phyloP scores from a whole-genome alignment of 2,113 vertebrate genomes.

The Psettodes erumei region DNA sequence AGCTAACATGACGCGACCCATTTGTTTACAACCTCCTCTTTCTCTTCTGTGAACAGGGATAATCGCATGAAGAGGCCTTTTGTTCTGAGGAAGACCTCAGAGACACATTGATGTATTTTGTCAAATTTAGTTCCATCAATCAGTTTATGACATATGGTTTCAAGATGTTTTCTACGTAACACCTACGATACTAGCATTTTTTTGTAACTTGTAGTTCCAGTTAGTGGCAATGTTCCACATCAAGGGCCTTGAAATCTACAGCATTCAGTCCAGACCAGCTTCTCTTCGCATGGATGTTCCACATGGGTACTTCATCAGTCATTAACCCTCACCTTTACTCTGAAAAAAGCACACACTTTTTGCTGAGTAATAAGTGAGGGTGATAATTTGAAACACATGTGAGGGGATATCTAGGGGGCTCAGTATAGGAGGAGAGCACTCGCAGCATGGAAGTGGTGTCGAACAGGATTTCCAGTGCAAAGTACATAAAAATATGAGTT shows the following conservation, averaged over 20 bases:
- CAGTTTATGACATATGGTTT: background rate
- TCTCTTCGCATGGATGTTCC: background rate
- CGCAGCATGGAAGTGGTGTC: background rate
- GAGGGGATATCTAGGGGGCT: slow-evolving; percentile 23
- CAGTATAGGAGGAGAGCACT: background rate
- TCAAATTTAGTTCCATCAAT: background rate
- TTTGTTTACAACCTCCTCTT: slow-evolving; percentile 55
- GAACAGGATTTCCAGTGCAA: slow-evolving; percentile 35
- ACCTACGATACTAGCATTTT: too few relatives aligned
- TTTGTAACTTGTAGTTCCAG: background rate
- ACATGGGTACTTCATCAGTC: background rate
- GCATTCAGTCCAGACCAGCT: background rate
- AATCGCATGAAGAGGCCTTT: slow-evolving; percentile 1
- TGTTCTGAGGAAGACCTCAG: background rate
- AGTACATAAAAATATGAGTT: slow-evolving; percentile 32
- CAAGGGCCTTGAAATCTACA: background rate
- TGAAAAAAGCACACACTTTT: background rate
- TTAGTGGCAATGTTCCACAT: background rate
- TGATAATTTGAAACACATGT: slow-evolving; percentile 40
- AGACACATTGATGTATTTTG: background rate
- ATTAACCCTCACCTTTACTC: slow-evolving; percentile 27
- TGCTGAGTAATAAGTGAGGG: slow-evolving; percentile 20
- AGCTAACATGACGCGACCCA: slow-evolving; percentile 25
- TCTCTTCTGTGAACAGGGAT: slow-evolving; percentile 13
- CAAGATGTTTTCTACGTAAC: background rate